Conservation (phyloP, 1,140 invertebrate species). For the Ptiloglossa arizonensis region DNA sequence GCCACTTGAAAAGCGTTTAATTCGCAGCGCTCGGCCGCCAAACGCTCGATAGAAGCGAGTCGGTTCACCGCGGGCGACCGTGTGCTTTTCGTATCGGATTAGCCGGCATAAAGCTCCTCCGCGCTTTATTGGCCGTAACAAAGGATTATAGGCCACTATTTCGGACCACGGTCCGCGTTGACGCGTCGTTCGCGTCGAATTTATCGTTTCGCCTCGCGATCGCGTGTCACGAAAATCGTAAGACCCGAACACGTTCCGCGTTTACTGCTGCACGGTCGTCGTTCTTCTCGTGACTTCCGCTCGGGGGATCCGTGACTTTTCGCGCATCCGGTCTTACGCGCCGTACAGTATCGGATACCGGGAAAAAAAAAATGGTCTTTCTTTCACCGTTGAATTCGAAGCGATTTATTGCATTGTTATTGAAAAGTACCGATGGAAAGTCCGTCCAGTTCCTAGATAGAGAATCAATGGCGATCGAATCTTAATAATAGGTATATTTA, state of each 20-base stretch:
- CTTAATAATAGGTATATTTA: too few species aligned
- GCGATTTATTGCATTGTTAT: too few species aligned
- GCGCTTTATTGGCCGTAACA: slow-evolving; percentile 10
- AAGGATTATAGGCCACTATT: slow-evolving; percentile 5
- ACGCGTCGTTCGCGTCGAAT: neutral
- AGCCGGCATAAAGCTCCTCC: neutral
- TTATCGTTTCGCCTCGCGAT: neutral
- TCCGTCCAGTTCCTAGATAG: too few species aligned
- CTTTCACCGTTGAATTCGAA: too few species aligned
- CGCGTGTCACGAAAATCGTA: neutral
- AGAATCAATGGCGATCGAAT: too few species aligned
- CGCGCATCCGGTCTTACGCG: neutral
- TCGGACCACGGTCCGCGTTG: neutral
- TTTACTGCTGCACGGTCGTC: neutral
- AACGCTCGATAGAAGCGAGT: neutral
- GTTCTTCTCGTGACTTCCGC: neutral
- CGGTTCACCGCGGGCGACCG: neutral
- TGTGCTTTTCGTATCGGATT: slow-evolving; percentile 1
- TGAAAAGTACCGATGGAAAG: too few species aligned
- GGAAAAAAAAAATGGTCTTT: too few species aligned
- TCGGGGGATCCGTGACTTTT: neutral
- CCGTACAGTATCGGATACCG: neutral
- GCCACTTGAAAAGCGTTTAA: neutral
- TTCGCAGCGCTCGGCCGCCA: neutral
- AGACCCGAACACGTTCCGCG: neutral